Conservation (phyloP, 2,113 vertebrate genomes). For the Onychostruthus taczanowskii region DNA sequence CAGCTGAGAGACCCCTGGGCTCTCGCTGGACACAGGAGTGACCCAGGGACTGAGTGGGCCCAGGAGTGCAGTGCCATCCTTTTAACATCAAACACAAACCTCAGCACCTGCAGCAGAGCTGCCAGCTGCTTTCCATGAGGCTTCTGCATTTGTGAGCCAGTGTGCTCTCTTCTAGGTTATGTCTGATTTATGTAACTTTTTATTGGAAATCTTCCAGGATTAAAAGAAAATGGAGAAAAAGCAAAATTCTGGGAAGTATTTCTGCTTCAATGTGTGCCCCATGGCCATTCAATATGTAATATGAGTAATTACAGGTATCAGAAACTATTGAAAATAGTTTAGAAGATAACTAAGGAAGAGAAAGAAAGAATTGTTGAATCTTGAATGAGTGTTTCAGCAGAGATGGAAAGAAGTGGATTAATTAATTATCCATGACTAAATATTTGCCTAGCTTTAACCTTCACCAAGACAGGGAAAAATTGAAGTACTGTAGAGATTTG, state of each 20-base stretch:
- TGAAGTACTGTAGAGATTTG: neutral
- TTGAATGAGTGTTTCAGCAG: neutral
- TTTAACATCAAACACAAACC: neutral
- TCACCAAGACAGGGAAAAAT: neutral
- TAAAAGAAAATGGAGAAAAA: neutral
- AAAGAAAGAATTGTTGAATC: neutral
- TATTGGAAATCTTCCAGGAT: neutral
- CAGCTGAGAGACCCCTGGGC: neutral
- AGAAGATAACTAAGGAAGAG: neutral
- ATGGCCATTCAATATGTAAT: neutral
- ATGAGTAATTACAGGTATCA: neutral
- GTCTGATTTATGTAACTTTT: neutral
- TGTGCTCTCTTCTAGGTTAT: neutral
- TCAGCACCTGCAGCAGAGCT: neutral
- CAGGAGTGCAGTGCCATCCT: neutral
- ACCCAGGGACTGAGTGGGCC: neutral
- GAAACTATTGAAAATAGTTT: neutral
- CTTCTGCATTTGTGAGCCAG: neutral
- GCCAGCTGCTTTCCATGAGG: neutral
- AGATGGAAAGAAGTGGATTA: neutral
- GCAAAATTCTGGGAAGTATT: neutral
- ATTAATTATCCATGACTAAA: slow-evolving; percentile 14
- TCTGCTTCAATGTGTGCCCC: neutral
- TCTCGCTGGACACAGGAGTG: neutral
- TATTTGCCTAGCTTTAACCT: slow-evolving; percentile 16